Percentiles rank a stretch among this genome's conserved stretches.
phyloP scores from a whole-genome alignment of 2,888 invertebrate species.

The Cryptus armator region DNA sequence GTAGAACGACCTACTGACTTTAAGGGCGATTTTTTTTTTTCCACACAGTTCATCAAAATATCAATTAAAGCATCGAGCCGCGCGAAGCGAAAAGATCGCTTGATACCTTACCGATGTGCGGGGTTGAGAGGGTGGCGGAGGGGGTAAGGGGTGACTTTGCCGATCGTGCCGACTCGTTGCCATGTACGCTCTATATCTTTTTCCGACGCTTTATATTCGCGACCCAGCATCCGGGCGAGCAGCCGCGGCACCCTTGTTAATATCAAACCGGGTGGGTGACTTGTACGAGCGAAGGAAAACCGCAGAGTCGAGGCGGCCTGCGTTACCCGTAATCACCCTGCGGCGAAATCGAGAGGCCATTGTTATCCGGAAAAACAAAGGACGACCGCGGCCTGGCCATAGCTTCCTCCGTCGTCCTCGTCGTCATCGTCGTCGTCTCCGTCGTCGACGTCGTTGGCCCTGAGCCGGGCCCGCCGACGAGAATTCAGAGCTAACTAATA shows the following conservation, averaged over 20 bases:
- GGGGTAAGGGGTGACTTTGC: neutral
- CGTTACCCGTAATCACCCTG: slow-evolving; percentile 72
- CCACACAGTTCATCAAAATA: slow-evolving; percentile 83
- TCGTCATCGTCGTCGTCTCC: slow-evolving; percentile 41
- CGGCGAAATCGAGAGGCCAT: slow-evolving; percentile 73
- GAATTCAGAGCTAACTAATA: slow-evolving; percentile 47
- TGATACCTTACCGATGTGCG: slow-evolving; percentile 19
- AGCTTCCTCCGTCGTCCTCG: slow-evolving; percentile 39
- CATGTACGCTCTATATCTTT: slow-evolving; percentile 67
- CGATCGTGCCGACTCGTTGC: slow-evolving; percentile 50
- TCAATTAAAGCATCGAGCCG: slow-evolving; percentile 79
- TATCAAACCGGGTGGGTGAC: slow-evolving; percentile 63
- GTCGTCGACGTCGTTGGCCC: slow-evolving; percentile 31
- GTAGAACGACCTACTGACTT: slow-evolving; percentile 73
- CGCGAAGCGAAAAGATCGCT: slow-evolving; percentile 42
- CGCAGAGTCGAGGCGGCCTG: slow-evolving; percentile 53
- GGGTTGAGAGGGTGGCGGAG: neutral
- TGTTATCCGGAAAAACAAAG: slow-evolving; percentile 71
- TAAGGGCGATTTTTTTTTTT: slow-evolving; percentile 77
- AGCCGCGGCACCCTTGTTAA: slow-evolving; percentile 58
- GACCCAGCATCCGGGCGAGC: slow-evolving; percentile 40
- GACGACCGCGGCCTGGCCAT: slow-evolving; percentile 56
- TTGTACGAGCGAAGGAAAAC: slow-evolving; percentile 62
- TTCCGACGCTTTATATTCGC: slow-evolving; percentile 51
- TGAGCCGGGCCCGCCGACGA: slow-evolving; percentile 3